These are phyloP conservation scores for Otus scops DNA, from an alignment of 2,797 vertebrate genomes.

Conservation along the genomic window DNA sequence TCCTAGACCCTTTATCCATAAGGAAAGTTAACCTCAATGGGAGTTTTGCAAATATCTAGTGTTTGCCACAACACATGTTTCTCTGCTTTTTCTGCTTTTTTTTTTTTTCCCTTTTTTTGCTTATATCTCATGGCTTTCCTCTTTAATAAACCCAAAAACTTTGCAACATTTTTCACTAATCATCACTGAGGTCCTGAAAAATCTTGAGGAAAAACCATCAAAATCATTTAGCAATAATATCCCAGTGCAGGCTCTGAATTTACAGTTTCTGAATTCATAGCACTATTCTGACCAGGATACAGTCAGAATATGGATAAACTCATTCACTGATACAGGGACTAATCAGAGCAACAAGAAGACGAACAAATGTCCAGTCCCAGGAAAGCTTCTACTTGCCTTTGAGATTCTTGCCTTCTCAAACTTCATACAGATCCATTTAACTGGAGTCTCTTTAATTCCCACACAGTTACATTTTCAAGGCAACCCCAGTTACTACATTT, in stretches of 20 bases:
- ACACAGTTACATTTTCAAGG: not conserved
- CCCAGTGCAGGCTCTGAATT: not conserved
- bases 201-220: not conserved
- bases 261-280: not conserved
- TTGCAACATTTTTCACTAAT: not conserved
- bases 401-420: not conserved
- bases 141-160: not conserved
- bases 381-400: not conserved
- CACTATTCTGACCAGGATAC: not conserved
- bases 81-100: not conserved
- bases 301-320: not conserved
- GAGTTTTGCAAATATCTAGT: not conserved
- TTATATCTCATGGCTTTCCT: not conserved
- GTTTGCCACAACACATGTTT: not conserved
- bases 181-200: not conserved
- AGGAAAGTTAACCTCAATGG: not conserved
- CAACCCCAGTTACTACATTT: not conserved
- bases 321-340: not conserved
- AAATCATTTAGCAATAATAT: not conserved
- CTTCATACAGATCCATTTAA: not conserved
- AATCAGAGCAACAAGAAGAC: not conserved
- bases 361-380: not conserved
- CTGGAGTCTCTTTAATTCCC: not conserved
- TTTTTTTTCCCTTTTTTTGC: not conserved
- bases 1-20: not conserved